Conservation (phyloP, 2,113 vertebrate genomes). For the Geococcyx californianus region DNA sequence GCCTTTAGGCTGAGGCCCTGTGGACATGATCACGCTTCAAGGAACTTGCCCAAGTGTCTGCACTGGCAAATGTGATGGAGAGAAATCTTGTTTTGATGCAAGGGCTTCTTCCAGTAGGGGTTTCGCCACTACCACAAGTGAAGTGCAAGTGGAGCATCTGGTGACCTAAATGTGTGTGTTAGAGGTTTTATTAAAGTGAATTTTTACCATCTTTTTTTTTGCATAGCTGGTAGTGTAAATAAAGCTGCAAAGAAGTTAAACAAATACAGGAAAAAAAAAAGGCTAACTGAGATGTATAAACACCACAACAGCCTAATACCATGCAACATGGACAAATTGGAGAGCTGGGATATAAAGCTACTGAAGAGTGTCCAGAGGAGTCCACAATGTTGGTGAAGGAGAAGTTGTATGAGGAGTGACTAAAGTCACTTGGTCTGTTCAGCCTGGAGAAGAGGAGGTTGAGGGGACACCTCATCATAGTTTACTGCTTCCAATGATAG, state of each 20-base stretch:
- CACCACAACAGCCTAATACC: neutral
- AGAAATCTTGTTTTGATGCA: neutral
- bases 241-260: neutral
- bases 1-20: neutral
- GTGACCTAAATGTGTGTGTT: neutral
- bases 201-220: neutral
- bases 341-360: too few species aligned
- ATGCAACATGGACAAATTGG: rapidly evolving
- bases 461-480: too few species aligned
- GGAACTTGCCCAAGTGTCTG: neutral
- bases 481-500: too few species aligned
- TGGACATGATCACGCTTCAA: neutral
- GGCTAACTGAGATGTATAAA: neutral
- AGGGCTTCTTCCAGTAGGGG: neutral
- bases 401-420: too few species aligned
- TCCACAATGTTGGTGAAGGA: too few species aligned
- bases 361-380: too few species aligned
- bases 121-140: neutral
- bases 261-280: neutral
- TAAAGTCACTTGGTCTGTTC: too few species aligned
- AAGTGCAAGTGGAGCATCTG: neutral
- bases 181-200: neutral
- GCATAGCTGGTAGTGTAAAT: neutral
- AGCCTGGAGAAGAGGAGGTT: too few species aligned
- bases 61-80: rapidly evolving